Base-by-base conservation (phyloP, 1,140 invertebrate genomes). In the Scaptodrosophila lebanonensis region DNA sequence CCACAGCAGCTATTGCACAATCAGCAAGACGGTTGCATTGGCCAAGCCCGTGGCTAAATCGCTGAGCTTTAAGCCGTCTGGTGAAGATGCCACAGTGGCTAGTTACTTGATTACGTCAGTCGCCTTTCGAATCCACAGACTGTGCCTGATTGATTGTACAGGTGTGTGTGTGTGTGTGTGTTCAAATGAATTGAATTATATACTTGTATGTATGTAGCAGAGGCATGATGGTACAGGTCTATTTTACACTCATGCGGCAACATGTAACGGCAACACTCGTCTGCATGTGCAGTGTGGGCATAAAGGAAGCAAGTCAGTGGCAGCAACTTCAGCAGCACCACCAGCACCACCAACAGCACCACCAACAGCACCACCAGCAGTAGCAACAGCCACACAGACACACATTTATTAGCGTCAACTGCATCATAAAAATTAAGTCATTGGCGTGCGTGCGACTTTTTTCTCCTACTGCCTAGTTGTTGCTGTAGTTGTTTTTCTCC, bases 361-460 rank as follows among this genome's bases (percentile, higher is more conserved):
- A 4, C 15, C 7, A 9, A 25, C 40, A 18, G 30, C 9, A 29
- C 12, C 39, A 38, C 4, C 39, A 57, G 12, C 30, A 11, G 25
- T 17, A 20, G 25, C 27, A n/a, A n/a, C 29, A 22, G 9, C 50
- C 8, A 42, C 51, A 15, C 45, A 5, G 29, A 50, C 22, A 5
- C 56, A 43, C 8, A 42, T 15, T 6, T 12, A 11, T 5, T 17
- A 36, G 6, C 29, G 17, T 38, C 54, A 38, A 11, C 20, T 35
- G n/a, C 36, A 30, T 32, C 44, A 50, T 50, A 71, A 52, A 68
- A 67, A 65, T 45, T 29, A 61, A 72, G 68, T 56, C 57, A 66
- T 54, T 79, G 70, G 62, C 70, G 64, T 67, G 66, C 72, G 67
- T 77, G 67, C 59, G 73, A 79, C 67, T 79, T 40, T 52, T 22